Base-by-base conservation (phyloP, 2,888 invertebrate genomes). In the Pegoplata infirma region DNA sequence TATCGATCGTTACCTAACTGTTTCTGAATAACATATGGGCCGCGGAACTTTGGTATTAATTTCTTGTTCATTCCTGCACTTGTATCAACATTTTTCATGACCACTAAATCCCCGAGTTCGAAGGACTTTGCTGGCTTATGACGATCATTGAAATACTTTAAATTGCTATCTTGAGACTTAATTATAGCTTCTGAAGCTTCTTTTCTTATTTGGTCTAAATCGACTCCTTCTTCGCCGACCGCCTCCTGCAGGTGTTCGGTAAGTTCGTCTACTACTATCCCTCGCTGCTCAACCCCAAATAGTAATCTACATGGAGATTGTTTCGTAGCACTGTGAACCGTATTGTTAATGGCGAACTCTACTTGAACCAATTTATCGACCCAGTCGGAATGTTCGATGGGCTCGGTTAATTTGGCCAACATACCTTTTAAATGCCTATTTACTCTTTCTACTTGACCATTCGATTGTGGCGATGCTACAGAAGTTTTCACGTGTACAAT, bases 251-350 rank as follows among this genome's bases (percentile, higher is more conserved):
- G n/a, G n/a, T n/a, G n/a, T n/a, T n/a, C n/a, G n/a, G n/a, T n/a
- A n/a, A n/a, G n/a, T n/a, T n/a, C n/a, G n/a, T n/a, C n/a, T n/a
- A n/a, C n/a, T n/a, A n/a, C n/a, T n/a, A n/a, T n/a, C 5, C 76
- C 76, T 5, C 72, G 28, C 40, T 73, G 77, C 3, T 40, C 59
- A 49, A 51, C 51, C 7, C 68, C 82, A 80, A 66, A 80, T 28
- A 32, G 66, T 19, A 77, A 10, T 14, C 14, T 63, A 53, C 71
- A 23, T 5, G 72, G 72, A 6, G 77, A 44, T n/a, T 63, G 14
- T 28, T 40, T 49, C 1, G 72, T 77, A 21, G 63, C 16, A 17
- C n/a, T n/a, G n/a, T n/a, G n/a, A n/a, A n/a, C n/a, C n/a, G n/a
- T n/a, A n/a, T n/a, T n/a, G n/a, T n/a, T 51, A 17, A 10, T 77